Percentiles rank a stretch among this genome's conserved stretches.
Evolutionary conservation across 2,888 invertebrate species (phyloP).

Genomic region (Rhyacophila evoluta): DNA sequence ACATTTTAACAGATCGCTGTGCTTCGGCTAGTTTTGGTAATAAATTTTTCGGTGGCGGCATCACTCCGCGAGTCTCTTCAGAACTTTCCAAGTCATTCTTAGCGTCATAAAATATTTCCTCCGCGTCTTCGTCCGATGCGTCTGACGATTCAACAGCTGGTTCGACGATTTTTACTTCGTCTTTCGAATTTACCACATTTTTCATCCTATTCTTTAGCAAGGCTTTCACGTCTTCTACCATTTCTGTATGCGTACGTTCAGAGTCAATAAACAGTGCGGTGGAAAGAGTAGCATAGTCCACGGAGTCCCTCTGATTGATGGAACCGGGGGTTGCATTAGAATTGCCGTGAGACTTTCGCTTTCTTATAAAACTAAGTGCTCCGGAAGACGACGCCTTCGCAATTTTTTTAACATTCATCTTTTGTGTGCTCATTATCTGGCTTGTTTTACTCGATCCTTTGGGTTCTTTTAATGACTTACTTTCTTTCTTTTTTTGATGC

Average conservation of each 20-base stretch:
- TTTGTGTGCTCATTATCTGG: conserved; percentile 50
- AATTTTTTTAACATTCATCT: conserved; percentile 51
- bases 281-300: conserved; percentile 62
- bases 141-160: background rate
- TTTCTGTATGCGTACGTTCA: conserved; percentile 62
- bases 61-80: conserved; percentile 23
- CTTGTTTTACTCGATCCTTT: conserved; percentile 62
- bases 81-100: background rate
- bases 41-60: background rate
- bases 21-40: background rate
- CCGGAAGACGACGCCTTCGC: conserved; percentile 65
- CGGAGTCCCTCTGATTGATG: conserved; percentile 58
- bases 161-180: background rate
- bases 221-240: conserved; percentile 49
- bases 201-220: background rate
- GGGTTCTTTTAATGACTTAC: conserved; percentile 60
- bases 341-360: conserved; percentile 64
- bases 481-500: conserved; percentile 63
- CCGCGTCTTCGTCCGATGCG: conserved; percentile 29
- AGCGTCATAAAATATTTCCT: conserved; percentile 50
- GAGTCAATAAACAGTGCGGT: conserved; percentile 65
- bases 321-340: conserved; percentile 58
- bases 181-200: background rate
- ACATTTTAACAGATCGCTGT: background rate
- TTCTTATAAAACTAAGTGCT: conserved; percentile 64